Evolutionary conservation across 2,797 vertebrate species (phyloP).

Genomic region (Malurus splendens): DNA sequence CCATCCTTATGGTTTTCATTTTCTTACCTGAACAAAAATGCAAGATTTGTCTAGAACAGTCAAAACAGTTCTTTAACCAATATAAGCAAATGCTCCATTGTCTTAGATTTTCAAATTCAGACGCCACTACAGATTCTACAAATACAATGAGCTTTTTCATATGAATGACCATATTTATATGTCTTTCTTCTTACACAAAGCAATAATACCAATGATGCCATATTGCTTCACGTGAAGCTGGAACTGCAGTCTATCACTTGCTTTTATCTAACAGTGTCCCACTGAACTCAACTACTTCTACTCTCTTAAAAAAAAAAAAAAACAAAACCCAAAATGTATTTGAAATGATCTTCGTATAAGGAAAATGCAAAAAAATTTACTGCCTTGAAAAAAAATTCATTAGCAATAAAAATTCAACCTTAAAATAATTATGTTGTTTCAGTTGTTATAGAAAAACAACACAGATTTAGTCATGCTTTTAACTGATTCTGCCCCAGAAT

Average conservation of each 20-base stretch:
- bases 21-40: background rate
- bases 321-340: background rate
- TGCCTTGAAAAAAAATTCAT: background rate
- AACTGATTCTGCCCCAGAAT: conserved; percentile 62
- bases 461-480: conserved; percentile 53
- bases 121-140: background rate
- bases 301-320: background rate
- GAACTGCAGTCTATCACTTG: background rate
- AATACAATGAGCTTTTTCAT: background rate
- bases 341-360: background rate
- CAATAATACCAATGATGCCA: background rate
- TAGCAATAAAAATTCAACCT: conserved; percentile 37
- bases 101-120: background rate
- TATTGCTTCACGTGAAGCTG: background rate
- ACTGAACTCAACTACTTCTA: background rate
- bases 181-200: background rate
- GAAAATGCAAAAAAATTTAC: background rate
- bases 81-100: background rate
- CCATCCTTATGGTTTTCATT: background rate
- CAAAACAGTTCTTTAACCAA: background rate
- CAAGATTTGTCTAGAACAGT: background rate
- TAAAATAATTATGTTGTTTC: conserved; percentile 52
- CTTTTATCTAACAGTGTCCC: background rate
- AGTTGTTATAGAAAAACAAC: conserved; percentile 61
- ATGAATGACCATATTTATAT: background rate